Base-by-base conservation (phyloP, 2,797 vertebrate species). In the Schizopygopsis malacanthus region DNA sequence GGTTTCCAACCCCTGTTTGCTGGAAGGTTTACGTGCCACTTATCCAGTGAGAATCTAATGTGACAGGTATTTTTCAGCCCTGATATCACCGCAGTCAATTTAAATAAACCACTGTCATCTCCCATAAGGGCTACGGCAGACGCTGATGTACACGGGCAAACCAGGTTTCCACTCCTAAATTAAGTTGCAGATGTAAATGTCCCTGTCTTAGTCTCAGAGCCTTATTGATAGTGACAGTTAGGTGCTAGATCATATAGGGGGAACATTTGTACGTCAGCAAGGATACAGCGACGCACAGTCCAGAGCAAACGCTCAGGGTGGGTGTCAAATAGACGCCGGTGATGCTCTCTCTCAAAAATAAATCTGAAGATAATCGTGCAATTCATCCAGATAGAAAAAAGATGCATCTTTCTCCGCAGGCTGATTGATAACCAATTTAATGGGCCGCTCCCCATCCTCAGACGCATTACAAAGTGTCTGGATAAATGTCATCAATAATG, bases 51-150 rank as follows among this genome's bases (percentile, higher is more conserved):
- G 80, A 92, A 95, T 91, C 90, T 87, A 90, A 91, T 92, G 65
- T 94, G 94, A 95, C 93, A 94, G 93, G 89, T 93, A 93, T 94
- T 94, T 93, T 91, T 93, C 92, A 89, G 90, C 86, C 87, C 92
- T 93, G 91, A 92, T 92, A 93, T 92, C 92, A 88, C 88, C 90
- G 91, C 92, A 95, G 95, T 93, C 94, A 93, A 94, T 95, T 95
- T 93, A 91, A 94, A 95, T 95, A 94, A 94, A 94, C 91, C 89
- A 89, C 94, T 94, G 94, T 94, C 94, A 93, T 94, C 90, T 95
- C 92, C 93, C 93, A 94, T 94, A 93, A 95, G 92, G 86, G 88
- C 89, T 82, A 90, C 91, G 90, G 90, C 89, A 39, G 61, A 88
- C 86, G 89, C 85, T 88, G 89, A 90, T 88, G 88, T 87, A 78